phyloP scores from a whole-genome alignment of 2,113 vertebrate genomes.

The Callopanchax toddi region DNA sequence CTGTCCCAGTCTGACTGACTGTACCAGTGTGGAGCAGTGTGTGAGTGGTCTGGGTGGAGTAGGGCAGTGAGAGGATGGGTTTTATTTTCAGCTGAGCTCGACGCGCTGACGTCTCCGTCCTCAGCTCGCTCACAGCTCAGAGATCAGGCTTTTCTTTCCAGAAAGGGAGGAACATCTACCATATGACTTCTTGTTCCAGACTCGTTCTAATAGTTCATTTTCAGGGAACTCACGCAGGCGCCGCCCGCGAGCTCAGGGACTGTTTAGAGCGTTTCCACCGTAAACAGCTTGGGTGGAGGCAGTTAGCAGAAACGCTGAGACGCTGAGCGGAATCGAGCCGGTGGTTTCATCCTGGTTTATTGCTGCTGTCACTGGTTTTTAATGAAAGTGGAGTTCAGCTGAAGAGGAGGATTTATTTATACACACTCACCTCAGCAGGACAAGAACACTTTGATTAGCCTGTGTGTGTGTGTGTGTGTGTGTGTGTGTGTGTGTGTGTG shows the following conservation, averaged over 20 bases:
- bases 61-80: too few relatives aligned
- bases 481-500: slow-evolving; percentile 3
- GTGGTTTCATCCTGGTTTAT: slow-evolving; percentile 53
- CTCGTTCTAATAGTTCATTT: not conserved
- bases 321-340: slow-evolving; percentile 1
- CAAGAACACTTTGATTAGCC: slow-evolving; percentile 9
- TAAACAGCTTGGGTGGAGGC: slow-evolving; percentile 27
- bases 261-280: not conserved
- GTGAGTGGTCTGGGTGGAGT: too few relatives aligned
- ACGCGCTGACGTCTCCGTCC: not conserved
- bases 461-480: not conserved
- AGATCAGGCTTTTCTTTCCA: too few relatives aligned
- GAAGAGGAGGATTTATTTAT: slow-evolving; percentile 23
- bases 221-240: not conserved
- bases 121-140: too few relatives aligned
- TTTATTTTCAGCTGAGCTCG: too few relatives aligned
- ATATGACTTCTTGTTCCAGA: not conserved
- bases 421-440: slow-evolving; percentile 19
- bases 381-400: slow-evolving; percentile 57
- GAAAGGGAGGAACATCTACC: not conserved
- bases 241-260: slow-evolving; percentile 2
- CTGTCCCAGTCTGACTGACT: too few relatives aligned
- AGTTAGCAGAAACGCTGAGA: slow-evolving; percentile 45
- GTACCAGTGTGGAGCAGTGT: too few relatives aligned
- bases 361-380: slow-evolving; percentile 61